Conservation (phyloP, 2,113 vertebrate species). For the western clawed frog (Xenopus tropicalis) region UCB_Xtro_10.0 CM004443.2:138813001-138813500, state of each 20-base stretch:
- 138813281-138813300: slow-evolving; percentile 44
- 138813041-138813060: no score
- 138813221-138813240: slow-evolving; percentile 32
- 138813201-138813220: slow-evolving; percentile 28
- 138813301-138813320: slow-evolving; percentile 23
- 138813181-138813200: slow-evolving; percentile 36
- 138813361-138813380: slow-evolving; percentile 19
- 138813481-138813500: background rate
- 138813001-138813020: no score
- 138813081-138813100: background rate
- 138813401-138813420: slow-evolving; percentile 33
- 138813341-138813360: background rate
- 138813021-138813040: no score
- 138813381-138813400: slow-evolving; percentile 34
- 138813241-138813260: slow-evolving; percentile 41
- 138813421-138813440: slow-evolving; percentile 15
- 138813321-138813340: slow-evolving; percentile 8
- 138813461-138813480: slow-evolving; percentile 22
- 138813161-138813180: slow-evolving; percentile 24
- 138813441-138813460: slow-evolving; percentile 31
- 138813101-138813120: slow-evolving; percentile 13
- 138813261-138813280: slow-evolving; percentile 42
- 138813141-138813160: slow-evolving; percentile 12
- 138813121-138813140: slow-evolving; percentile 22
- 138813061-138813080: no score